A percentile compares a stretch with the other conserved stretches of the same genome.
Conservation (phyloP, 2,888 invertebrate species). For the Nudaria mundana region DNA sequence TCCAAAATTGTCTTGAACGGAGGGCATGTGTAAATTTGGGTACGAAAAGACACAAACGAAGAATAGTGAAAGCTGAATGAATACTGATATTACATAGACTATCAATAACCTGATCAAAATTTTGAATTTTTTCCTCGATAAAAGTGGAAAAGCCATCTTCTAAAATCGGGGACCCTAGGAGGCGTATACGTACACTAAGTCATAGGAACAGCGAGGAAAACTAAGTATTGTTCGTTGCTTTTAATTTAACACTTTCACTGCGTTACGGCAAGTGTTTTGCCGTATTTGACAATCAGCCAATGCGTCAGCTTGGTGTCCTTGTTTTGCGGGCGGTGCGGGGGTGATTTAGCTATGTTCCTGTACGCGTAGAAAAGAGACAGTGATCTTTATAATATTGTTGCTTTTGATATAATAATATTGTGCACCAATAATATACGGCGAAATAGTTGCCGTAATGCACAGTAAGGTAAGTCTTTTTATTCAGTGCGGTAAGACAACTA, state of each 20-base stretch:
- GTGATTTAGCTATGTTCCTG: conserved; percentile 3
- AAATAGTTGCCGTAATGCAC: conserved; percentile 2
- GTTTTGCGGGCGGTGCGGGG: conserved; percentile 2
- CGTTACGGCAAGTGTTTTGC: conserved; percentile 4
- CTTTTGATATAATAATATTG: not conserved
- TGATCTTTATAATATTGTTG: not conserved
- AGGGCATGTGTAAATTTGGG: too few relatives aligned
- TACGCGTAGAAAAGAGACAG: conserved; percentile 6
- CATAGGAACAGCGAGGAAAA: too few relatives aligned
- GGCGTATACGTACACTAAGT: too few relatives aligned
- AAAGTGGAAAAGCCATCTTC: too few relatives aligned
- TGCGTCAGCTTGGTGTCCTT: conserved; percentile 1
- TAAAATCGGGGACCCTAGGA: too few relatives aligned
- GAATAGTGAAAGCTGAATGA: too few relatives aligned
- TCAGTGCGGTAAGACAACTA: conserved; percentile 3
- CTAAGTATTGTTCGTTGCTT: too few relatives aligned
- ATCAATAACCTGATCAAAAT: too few relatives aligned
- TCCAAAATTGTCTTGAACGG: too few relatives aligned
- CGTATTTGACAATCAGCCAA: conserved; percentile 3
- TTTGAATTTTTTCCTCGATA: too few relatives aligned
- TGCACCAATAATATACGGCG: not conserved
- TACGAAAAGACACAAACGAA: too few relatives aligned
- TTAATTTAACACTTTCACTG: not conserved
- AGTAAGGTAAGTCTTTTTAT: not conserved
- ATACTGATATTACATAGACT: too few relatives aligned